Evolutionary conservation across 2,888 invertebrate genomes (phyloP).

Genomic region (Schizotus pectinicornis): DNA sequence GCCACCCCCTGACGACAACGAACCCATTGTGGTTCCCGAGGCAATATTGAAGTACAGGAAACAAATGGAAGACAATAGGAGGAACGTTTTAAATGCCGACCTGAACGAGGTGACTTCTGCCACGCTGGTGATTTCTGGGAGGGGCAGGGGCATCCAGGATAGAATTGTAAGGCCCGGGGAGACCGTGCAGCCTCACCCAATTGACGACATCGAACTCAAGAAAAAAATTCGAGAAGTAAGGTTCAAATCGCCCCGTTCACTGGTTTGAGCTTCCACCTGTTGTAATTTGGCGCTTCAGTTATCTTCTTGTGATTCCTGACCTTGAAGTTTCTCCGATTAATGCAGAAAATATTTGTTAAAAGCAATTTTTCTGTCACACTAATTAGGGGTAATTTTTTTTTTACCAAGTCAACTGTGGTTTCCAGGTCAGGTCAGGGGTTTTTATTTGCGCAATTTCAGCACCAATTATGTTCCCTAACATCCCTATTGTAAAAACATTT

Average conservation of each 20-base stretch:
- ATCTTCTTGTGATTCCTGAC: no score
- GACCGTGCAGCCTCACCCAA: constrained; percentile 2
- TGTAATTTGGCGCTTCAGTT: no score
- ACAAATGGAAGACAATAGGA: constrained; percentile 12
- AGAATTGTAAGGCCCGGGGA: constrained; percentile 12
- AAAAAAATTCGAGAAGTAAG: constrained; percentile 14
- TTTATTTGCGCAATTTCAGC: no score
- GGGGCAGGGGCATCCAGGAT: constrained; percentile 16
- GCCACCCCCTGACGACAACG: neutral
- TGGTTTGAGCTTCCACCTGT: neutral
- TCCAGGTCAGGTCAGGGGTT: no score
- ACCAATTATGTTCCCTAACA: no score
- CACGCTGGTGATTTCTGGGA: constrained; percentile 7
- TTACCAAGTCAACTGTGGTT: no score
- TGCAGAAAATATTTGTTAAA: no score
- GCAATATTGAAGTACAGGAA: constrained; percentile 7
- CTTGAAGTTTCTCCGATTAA: no score
- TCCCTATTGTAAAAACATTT: no score
- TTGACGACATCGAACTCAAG: constrained; percentile 12
- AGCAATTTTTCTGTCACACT: no score
- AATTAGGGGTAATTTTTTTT: no score
- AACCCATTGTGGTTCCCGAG: constrained; percentile 1
- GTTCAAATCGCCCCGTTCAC: neutral
- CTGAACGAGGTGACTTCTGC: neutral
- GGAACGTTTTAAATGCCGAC: constrained; percentile 8